Conservation (phyloP, 2,797 vertebrate species). For the Sebastes kiyomatsui region DNA sequence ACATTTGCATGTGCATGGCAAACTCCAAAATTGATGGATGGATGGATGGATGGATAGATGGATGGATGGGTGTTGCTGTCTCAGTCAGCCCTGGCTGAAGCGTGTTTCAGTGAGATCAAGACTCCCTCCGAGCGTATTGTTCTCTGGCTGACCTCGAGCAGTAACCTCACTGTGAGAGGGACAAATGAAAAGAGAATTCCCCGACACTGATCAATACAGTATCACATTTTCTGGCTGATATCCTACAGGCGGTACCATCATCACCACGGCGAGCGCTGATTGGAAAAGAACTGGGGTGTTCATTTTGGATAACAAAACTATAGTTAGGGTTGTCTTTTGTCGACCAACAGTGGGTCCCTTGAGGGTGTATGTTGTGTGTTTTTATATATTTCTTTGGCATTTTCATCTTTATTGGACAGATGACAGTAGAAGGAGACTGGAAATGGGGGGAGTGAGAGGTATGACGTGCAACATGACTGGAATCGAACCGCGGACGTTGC, state of each 20-base stretch:
- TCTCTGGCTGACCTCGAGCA: not conserved
- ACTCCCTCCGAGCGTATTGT: not conserved
- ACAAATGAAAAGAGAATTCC: conserved; percentile 3
- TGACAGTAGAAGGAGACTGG: not conserved
- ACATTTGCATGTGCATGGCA: conserved; percentile 9
- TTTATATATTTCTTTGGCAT: not conserved
- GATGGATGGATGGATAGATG: not conserved
- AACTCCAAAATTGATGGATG: not conserved
- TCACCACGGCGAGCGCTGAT: not conserved
- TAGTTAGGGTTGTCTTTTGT: not conserved
- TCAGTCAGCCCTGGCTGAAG: not conserved
- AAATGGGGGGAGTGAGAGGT: not conserved
- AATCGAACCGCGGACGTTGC: not conserved
- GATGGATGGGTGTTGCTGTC: not conserved
- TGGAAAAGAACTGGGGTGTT: not conserved
- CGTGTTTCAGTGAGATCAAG: not conserved
- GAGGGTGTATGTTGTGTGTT: not conserved
- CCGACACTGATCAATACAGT: not conserved
- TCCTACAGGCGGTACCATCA: not conserved
- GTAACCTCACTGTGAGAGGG: not conserved
- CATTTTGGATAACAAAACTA: not conserved
- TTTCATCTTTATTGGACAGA: not conserved
- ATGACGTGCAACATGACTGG: not conserved
- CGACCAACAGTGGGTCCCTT: not conserved
- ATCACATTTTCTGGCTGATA: not conserved